These are phyloP conservation scores for Sebastes vulpes DNA, from an alignment of 2,797 vertebrate species.

Conservation along the genomic window DNA sequence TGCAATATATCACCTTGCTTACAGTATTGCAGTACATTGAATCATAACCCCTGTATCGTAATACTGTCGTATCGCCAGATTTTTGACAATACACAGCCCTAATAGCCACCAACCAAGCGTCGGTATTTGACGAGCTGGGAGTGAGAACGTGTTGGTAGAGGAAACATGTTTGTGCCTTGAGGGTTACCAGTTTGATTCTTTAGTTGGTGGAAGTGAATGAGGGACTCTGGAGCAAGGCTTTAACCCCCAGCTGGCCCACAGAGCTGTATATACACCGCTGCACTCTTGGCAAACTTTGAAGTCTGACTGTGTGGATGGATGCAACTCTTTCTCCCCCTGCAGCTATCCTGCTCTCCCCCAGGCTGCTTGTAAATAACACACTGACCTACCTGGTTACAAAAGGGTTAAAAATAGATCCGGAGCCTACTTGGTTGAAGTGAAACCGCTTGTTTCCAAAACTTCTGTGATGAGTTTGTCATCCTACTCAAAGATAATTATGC, in stretches of 20 bases:
- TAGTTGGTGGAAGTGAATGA: neutral
- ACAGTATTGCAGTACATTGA: too few relatives aligned
- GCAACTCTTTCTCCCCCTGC: neutral
- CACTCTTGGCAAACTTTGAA: neutral
- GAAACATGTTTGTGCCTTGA: neutral
- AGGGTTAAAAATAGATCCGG: constrained; percentile 29
- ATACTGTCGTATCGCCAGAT: too few relatives aligned
- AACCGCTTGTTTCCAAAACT: constrained; percentile 67
- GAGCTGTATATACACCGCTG: neutral
- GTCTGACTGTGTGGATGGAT: neutral
- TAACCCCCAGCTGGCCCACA: neutral
- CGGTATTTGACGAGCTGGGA: neutral
- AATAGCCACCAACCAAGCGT: neutral
- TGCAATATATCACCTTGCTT: too few relatives aligned
- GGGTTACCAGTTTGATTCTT: neutral
- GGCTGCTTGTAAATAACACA: constrained; percentile 12
- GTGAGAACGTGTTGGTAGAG: neutral
- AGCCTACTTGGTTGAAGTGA: constrained; percentile 21
- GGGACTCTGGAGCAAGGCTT: neutral
- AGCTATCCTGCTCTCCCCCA: neutral
- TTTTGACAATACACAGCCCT: too few relatives aligned
- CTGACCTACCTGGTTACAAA: constrained; percentile 11
- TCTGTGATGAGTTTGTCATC: constrained; percentile 75
- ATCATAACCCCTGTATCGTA: too few relatives aligned
- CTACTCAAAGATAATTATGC: constrained; percentile 76